phyloP scores from a whole-genome alignment of 2,888 invertebrate genomes.

The Macaria notata region DNA sequence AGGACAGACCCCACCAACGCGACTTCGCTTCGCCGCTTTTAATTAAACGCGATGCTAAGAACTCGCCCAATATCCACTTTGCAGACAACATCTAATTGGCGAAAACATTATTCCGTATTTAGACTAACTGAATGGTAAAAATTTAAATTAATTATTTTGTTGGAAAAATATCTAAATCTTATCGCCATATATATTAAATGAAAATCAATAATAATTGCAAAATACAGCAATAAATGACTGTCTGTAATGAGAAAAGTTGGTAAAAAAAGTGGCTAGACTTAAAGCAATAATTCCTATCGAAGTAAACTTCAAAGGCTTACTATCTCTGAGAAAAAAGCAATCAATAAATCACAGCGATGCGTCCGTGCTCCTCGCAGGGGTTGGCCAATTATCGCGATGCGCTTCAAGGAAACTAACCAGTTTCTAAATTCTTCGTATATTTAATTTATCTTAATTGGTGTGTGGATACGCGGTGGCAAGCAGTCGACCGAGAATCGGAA shows the following conservation, averaged over 20 bases:
- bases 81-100: conserved; percentile 24
- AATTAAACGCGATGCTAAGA: conserved; percentile 38
- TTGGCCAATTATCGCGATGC: conserved; percentile 79
- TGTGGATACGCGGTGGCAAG: conserved; percentile 69
- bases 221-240: too few species aligned
- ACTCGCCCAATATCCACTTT: conserved; percentile 44
- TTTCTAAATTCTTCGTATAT: conserved; percentile 82
- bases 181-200: too few species aligned
- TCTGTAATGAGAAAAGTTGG: too few species aligned
- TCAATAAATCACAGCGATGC: conserved; percentile 72
- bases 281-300: too few species aligned
- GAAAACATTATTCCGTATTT: conserved; percentile 14
- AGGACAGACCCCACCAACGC: conserved; percentile 47
- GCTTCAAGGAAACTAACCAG: conserved; percentile 80
- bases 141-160: too few species aligned
- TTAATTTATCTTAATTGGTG: conserved; percentile 79
- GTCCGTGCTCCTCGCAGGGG: conserved; percentile 70
- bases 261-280: too few species aligned
- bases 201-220: too few species aligned
- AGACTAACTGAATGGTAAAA: conserved; percentile 1
- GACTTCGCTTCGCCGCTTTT: conserved; percentile 34
- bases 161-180: too few species aligned
- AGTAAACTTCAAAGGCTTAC: conserved; percentile 33
- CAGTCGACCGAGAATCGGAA: conserved; percentile 77
- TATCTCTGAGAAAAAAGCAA: conserved; percentile 45